phyloP scores from a whole-genome alignment of 2,888 invertebrate genomes.

The Mechanitis messenoides region DNA sequence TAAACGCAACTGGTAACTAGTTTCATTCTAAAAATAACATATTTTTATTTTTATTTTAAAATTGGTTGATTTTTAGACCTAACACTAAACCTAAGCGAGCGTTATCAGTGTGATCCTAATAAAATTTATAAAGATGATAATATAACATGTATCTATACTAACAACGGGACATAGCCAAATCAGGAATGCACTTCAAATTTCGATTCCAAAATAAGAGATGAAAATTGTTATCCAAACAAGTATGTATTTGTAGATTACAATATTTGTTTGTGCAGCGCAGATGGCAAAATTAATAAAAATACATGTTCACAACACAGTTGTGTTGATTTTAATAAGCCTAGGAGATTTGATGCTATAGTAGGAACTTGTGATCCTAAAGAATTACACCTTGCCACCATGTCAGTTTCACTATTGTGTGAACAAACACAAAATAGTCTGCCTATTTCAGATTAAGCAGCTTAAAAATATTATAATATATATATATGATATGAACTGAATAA shows the following conservation, averaged over 20 bases:
- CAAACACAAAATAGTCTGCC: constrained; percentile 50
- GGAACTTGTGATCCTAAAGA: constrained; percentile 44
- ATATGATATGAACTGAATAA: constrained; percentile 45
- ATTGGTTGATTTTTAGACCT: constrained; percentile 1
- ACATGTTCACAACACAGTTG: constrained; percentile 55
- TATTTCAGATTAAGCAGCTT: constrained; percentile 36
- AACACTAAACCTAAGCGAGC: background rate
- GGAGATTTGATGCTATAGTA: constrained; percentile 32
- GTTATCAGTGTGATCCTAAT: constrained; percentile 38
- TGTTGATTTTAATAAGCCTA: constrained; percentile 10
- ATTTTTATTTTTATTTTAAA: background rate
- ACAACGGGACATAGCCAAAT: constrained; percentile 50
- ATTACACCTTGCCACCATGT: constrained; percentile 55
- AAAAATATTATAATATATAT: constrained; percentile 31
- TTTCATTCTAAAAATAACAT: no score
- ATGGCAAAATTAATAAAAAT: constrained; percentile 41
- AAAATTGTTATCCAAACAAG: constrained; percentile 42
- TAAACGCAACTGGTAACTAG: no score
- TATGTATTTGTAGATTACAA: constrained; percentile 51
- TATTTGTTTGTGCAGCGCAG: constrained; percentile 47
- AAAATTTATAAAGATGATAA: constrained; percentile 39
- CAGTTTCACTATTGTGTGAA: constrained; percentile 56
- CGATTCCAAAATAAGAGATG: constrained; percentile 15
- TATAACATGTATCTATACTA: constrained; percentile 47
- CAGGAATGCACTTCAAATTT: constrained; percentile 33